Evolutionary conservation across 2,888 invertebrate genomes (phyloP), one percentile per base, ranked within the genome.

Genomic region (Drosophila neutralis): DNA sequence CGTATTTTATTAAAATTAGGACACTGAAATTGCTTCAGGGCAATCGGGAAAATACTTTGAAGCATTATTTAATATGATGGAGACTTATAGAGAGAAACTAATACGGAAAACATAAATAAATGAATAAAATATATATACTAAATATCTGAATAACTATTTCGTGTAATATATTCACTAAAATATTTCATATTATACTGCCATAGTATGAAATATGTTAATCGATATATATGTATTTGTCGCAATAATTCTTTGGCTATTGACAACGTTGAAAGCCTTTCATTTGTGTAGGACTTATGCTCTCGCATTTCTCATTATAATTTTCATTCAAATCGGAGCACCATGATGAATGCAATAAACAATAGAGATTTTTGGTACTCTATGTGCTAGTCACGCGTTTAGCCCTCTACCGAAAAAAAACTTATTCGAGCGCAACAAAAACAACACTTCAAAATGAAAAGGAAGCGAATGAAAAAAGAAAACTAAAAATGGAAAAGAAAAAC

Each of bases 391-490:
- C 40, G 21, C 35, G 15, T 40, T 24, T 4, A 18, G 18, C 18
- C 21, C 35, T 35, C 15, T 10, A 35, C 6, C 24, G 7, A 38
- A 56, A 49, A 33, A 40, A 13, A 42, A 36, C 35, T 53, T 58
- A 21, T 21, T 62, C 18, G 35, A 71, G 48, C 49, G 49, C 31
- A 54, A 74, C 33, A 38, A 27, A 21, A 48, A 60, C 27, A 42
- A 56, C 63, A 68, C 76, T 68, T 63, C 33, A 64, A 64, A 52
- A 48, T 53, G 52, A 33, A 59, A 74, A 57, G 51, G 35, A 52
- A 48, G 48, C 36, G 24, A 53, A 40, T 33, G 21, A 18, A 54
- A 53, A 58, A 42, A 11, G 33, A 45, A 40, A 29, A 27, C 24
- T 15, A 45, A 24, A 40, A 53, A 53, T 38, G 18, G 29, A 45